A percentile compares a stretch with the other conserved stretches of the same genome.
Evolutionary conservation across 2,888 invertebrate genomes (phyloP).

Genomic region (Mesoligia furuncula): DNA sequence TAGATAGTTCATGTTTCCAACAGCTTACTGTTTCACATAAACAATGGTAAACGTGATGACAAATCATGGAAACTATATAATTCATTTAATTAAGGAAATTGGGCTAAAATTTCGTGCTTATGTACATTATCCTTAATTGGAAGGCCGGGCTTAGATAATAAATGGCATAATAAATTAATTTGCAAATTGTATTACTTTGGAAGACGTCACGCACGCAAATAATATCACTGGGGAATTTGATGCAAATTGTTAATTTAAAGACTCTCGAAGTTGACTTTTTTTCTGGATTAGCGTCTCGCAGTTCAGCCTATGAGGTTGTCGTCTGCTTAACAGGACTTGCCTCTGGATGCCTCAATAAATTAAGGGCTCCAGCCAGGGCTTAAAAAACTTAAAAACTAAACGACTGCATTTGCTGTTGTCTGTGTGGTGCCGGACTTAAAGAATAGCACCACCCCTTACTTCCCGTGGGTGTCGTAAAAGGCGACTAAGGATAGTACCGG

Average conservation of each 20-base stretch:
- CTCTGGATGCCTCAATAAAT: too few relatives aligned
- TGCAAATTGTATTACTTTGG: neutral
- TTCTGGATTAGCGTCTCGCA: too few relatives aligned
- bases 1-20: too few relatives aligned
- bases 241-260: neutral
- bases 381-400: too few relatives aligned
- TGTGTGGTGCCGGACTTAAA: too few relatives aligned
- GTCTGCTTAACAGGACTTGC: too few relatives aligned
- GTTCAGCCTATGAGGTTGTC: too few relatives aligned
- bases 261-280: neutral
- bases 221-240: neutral
- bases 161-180: constrained; percentile 39
- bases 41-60: constrained; percentile 11
- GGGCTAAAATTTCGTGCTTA: constrained; percentile 2
- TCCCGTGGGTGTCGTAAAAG: too few relatives aligned
- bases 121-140: constrained; percentile 33
- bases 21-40: neutral
- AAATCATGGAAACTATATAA: constrained; percentile 14
- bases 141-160: constrained; percentile 32
- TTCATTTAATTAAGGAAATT: constrained; percentile 33
- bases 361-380: too few relatives aligned
- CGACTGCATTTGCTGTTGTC: too few relatives aligned
- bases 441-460: too few relatives aligned
- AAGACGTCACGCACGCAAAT: constrained; percentile 3
- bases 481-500: too few relatives aligned